Evolutionary conservation across 2,888 invertebrate species (phyloP), one percentile per base, ranked within the genome.

Genomic region (Orthonychiurus folsomi): DNA sequence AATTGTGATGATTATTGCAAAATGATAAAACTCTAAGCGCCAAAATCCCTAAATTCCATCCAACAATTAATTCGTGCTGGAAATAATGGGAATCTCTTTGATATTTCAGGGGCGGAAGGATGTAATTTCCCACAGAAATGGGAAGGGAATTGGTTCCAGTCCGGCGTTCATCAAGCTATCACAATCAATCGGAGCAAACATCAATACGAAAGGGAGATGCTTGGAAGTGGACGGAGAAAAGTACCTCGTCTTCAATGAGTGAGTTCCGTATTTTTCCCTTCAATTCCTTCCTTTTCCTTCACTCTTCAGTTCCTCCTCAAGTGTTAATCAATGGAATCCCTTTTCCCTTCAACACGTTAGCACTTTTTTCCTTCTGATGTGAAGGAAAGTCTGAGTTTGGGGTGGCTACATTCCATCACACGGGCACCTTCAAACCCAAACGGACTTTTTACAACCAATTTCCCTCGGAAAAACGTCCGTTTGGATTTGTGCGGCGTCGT

Each of bases 121-220:
- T 70, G 69, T 59, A 65, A 66, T 50, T 65, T 70, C 3, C 66
- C 66, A 50, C 52, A 48, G 20, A 50, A 65, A 50, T 72, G 72
- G 72, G 70, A 69, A 62, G 72, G 72, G 1, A 70, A 55, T 60
- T 72, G 72, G 87, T 88, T 87, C 79, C 86, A 85, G 76, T 84
- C 85, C 2, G 87, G 86, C 2, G 81, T 81, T 65, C 81, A 79
- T 2, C 68, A 73, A 27, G 73, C 75, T 48, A 75, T 79, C 62
- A 63, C 66, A 59, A 74, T 74, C 65, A 69, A 69, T 57, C 60
- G 66, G 26, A 83, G 83, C 0, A 82, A n/a, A 83, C 76, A 83
- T 87, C 73, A 83, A 84, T 73, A 83, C 81, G 66, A 84, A 84
- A 74, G 85, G 85, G 1, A 84, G 85, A 73, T 86, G 85, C 74